Percentiles rank a stretch among this genome's conserved stretches.
These are phyloP conservation scores for Microctonus aethiopoides DNA, from an alignment of 2,888 invertebrate species.

Conservation along the genomic window DNA sequence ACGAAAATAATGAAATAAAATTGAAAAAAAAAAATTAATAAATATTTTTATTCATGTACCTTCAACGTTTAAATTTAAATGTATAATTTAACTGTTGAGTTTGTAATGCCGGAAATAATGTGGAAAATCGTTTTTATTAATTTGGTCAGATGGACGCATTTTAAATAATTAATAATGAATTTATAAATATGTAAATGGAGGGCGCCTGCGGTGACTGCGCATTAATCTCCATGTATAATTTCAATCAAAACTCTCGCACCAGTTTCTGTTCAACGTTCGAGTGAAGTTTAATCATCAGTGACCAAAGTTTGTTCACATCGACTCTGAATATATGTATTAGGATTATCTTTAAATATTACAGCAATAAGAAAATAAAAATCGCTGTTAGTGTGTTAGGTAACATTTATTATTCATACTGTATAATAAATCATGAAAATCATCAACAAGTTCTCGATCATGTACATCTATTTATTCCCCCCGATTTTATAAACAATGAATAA, in stretches of 20 bases:
- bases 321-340: neutral
- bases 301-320: neutral
- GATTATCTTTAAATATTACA: too few relatives aligned
- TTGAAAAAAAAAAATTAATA: neutral
- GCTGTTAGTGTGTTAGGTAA: too few relatives aligned
- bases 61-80: neutral
- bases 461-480: too few relatives aligned
- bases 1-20: neutral
- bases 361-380: too few relatives aligned
- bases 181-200: conserved; percentile 53
- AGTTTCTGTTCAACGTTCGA: neutral
- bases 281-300: neutral
- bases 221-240: conserved; percentile 58
- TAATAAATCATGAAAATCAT: too few relatives aligned
- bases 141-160: conserved; percentile 43
- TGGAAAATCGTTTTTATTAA: conserved; percentile 51
- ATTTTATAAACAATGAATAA: neutral
- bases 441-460: too few relatives aligned
- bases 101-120: conserved; percentile 31
- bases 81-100: neutral
- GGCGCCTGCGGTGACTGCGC: conserved; percentile 39
- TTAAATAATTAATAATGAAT: conserved; percentile 53
- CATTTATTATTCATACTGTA: too few relatives aligned
- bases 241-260: neutral
- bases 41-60: neutral